Base-by-base conservation (phyloP, 2,888 invertebrate species). In the Drosophila borborema region DNA sequence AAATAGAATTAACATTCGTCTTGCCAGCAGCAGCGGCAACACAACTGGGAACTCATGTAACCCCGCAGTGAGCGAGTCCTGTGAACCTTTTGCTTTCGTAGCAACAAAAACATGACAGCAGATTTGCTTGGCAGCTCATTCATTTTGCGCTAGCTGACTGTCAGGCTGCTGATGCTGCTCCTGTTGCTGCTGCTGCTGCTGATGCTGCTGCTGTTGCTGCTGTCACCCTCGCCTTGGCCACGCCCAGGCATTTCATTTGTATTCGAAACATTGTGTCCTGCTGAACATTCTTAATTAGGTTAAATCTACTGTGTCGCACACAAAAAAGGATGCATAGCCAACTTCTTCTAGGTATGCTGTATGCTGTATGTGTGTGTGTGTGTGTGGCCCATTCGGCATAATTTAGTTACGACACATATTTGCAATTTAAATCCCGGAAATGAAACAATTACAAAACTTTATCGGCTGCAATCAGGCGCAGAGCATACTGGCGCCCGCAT, bases 231-330 rank as follows among this genome's bases (percentile, higher is more conserved):
- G 41, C 14, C 41, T 28, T 40, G 56, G 38, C 64, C 71, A 71
- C 66, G 60, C 58, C 69, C 72, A 36, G 70, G 54, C 84, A 74
- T 89, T 89, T 84, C 90, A 91, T 91, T 91, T 91, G 86, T 91
- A 91, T 91, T 91, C 92, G 90, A 81, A 85, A 76, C 88, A 81
- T 80, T 86, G 82, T 89, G 92, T 92, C 89, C 91, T 91, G 91
- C 90, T 91, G 83, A 91, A 91, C 91, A 91, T 91, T 91, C 91
- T 91, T 91, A 91, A 91, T 91, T 91, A 91, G 91, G 91, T 91
- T 91, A 91, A 92, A 90, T 92, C 91, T 90, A 90, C 91, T 90
- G 89, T 85, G 82, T 82, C 66, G 70, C 80, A 86, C 86, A 48
- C 60, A 61, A 41, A 55, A 61, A 61, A 65, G 72, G 71, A 78